Conservation (phyloP, 1,140 invertebrate species). For the Apocrypta bakeri region DNA sequence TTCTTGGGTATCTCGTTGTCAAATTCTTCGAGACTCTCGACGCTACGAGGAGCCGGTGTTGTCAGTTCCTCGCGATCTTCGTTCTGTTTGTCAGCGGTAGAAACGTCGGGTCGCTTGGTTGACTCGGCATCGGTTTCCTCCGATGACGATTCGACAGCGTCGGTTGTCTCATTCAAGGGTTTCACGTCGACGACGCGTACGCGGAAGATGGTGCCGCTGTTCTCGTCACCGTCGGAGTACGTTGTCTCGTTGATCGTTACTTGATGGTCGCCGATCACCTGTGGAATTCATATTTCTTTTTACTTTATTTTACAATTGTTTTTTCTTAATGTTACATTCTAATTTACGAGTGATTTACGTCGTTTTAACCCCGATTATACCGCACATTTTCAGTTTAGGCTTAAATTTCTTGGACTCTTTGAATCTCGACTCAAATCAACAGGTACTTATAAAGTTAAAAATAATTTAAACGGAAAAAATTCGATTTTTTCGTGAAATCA, state of each 20-base stretch:
- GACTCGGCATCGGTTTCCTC: neutral
- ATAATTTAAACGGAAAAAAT: too few species aligned
- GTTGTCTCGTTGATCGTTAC: constrained; percentile 78
- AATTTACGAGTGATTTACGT: too few species aligned
- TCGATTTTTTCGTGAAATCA: too few species aligned
- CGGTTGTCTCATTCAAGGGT: constrained; percentile 67
- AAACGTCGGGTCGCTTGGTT: neutral
- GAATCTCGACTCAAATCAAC: too few species aligned
- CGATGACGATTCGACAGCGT: constrained; percentile 45
- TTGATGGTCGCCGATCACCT: constrained; percentile 77
- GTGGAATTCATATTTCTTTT: constrained; percentile 42
- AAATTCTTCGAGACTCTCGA: constrained; percentile 67
- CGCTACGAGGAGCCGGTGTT: constrained; percentile 53
- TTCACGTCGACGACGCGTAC: constrained; percentile 75
- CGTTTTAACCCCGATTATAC: too few species aligned
- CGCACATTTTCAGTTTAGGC: too few species aligned
- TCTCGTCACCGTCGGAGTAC: constrained; percentile 70
- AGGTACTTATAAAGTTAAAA: too few species aligned
- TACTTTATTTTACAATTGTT: too few species aligned
- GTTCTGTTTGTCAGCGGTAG: neutral
- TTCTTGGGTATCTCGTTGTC: constrained; percentile 69
- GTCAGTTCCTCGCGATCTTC: constrained; percentile 37
- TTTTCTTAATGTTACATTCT: too few species aligned
- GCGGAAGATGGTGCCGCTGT: constrained; percentile 70
- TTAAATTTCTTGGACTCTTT: too few species aligned